A percentile compares a stretch with the other conserved stretches of the same genome.
These are phyloP conservation scores for Chesias legatella DNA, from an alignment of 2,888 invertebrate genomes.

Conservation along the genomic window DNA sequence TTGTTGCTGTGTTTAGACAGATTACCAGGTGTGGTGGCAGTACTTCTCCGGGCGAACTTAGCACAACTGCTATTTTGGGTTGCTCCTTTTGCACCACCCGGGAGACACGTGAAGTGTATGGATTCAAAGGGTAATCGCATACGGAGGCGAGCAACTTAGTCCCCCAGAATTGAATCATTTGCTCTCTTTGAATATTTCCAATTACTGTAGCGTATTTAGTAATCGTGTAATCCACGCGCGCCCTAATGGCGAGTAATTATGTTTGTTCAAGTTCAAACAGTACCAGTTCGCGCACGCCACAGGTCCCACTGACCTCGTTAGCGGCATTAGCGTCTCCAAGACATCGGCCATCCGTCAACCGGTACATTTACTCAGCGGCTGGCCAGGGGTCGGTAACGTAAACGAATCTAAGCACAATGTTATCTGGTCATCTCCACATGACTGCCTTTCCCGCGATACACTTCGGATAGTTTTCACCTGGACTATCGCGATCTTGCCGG, in stretches of 20 bases:
- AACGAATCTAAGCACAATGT: neutral
- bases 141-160: too few relatives aligned
- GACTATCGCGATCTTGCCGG: constrained; percentile 2
- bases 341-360: constrained; percentile 45
- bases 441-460: constrained; percentile 17
- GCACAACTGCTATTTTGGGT: too few relatives aligned
- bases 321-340: constrained; percentile 53
- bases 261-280: constrained; percentile 51
- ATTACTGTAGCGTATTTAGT: constrained; percentile 36
- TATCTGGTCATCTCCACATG: constrained; percentile 2
- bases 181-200: constrained; percentile 24
- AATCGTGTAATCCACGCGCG: constrained; percentile 28
- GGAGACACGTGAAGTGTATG: too few relatives aligned
- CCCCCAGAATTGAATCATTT: constrained; percentile 36
- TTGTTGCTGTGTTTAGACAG: too few relatives aligned
- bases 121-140: too few relatives aligned
- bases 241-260: constrained; percentile 41
- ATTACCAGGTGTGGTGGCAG: too few relatives aligned
- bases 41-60: too few relatives aligned
- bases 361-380: constrained; percentile 39
- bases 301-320: constrained; percentile 61
- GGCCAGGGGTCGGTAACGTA: constrained; percentile 7
- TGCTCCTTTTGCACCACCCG: too few relatives aligned
- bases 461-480: constrained; percentile 2
- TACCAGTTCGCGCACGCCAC: constrained; percentile 38